Evolutionary conservation across 1,140 invertebrate genomes (phyloP), one percentile per base, ranked within the genome.

Genomic region (Scylla paramamosain): DNA sequence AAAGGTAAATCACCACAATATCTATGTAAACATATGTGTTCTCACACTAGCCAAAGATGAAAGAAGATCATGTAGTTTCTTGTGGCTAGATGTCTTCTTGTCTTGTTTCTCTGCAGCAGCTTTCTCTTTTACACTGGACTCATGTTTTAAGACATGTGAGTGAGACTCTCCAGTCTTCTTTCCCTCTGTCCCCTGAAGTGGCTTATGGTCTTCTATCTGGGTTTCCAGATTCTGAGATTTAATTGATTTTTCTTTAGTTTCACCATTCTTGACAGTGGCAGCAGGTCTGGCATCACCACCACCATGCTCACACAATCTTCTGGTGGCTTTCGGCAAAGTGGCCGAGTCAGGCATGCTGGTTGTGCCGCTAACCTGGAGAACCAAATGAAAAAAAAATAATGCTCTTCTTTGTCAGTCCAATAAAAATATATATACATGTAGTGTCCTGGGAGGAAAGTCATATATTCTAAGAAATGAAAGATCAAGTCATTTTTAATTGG

Each of bases 51-150:
- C 91, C 29, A 93, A 20, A 10, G 91, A 93, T 28, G 45, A 45
- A 16, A 93, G 91, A 4, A 93, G 82, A 52, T 93, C 82, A 52
- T 86, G 67, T 45, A 93, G 45, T 39, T 93, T 93, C 29, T 93
- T 83, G 45, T 93, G 77, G 10, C 32, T 32, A 16, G 32, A 3
- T 45, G 39, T 31, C 4, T 59, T 84, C 16, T 86, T 93, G 29
- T 28, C 77, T 84, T 59, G 16, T 52, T 91, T 59, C 16, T 25
- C 45, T 59, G 16, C 28, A n/a, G 20, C 89, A 0, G 1, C 10
- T 48, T 52, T 16, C 16, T 16, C 46, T 28, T 91, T 29, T 10
- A 14, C 32, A 87, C 0, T 32, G 14, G 14, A 39, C 28, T 39
- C 31, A 32, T 84, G 12, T 16, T n/a, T 29, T 84, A 28, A 10